A percentile compares a stretch with the other conserved stretches of the same genome.
phyloP scores from a whole-genome alignment of 1,140 invertebrate genomes.

The Penaeus vannamei region DNA sequence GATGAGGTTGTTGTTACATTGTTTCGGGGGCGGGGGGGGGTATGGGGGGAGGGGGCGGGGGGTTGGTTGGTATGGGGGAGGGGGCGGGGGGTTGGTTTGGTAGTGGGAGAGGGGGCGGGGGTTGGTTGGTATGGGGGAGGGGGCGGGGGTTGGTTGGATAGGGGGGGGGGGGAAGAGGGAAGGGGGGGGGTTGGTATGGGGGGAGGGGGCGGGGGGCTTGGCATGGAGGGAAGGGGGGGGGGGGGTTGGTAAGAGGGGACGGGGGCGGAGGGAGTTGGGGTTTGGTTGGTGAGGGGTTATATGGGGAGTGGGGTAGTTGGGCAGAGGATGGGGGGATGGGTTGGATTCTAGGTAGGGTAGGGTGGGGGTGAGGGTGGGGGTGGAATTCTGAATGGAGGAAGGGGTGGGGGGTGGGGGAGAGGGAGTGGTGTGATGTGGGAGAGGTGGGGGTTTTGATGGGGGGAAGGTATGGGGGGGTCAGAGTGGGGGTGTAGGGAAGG shows the following conservation, averaged over 20 bases:
- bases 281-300: neutral
- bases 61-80: neutral
- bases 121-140: too few species aligned
- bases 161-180: neutral
- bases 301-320: too few species aligned
- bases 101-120: too few species aligned
- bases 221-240: neutral
- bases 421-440: neutral
- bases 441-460: too few species aligned
- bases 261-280: neutral
- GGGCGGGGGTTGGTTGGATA: too few species aligned
- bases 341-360: too few species aligned
- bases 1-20: too few species aligned
- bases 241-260: neutral
- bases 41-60: neutral
- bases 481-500: too few species aligned
- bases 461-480: too few species aligned
- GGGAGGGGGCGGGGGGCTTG: neutral
- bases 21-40: too few species aligned
- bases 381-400: neutral
- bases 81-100: neutral
- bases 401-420: neutral
- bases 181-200: neutral
- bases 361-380: neutral
- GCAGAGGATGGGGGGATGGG: too few species aligned